Conservation (phyloP, 2,888 invertebrate species). For the Atethmia centrago region DNA sequence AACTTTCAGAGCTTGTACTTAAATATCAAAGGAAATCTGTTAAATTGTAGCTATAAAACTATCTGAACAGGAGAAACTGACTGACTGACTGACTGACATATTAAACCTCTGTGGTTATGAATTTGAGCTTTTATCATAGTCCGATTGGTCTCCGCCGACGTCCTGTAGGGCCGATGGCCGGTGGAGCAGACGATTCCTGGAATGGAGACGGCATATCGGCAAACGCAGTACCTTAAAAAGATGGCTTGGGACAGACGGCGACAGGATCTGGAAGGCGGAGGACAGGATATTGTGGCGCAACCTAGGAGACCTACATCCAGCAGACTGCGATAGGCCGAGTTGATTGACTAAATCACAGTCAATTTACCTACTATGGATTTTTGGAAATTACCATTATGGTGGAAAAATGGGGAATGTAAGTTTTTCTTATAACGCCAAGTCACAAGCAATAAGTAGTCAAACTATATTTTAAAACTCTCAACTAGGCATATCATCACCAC, state of each 20-base stretch:
- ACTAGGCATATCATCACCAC: background rate
- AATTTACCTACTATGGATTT: background rate
- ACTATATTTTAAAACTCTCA: background rate
- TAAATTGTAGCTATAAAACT: background rate
- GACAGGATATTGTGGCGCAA: background rate
- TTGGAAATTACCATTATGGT: background rate
- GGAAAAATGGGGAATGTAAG: too few species aligned
- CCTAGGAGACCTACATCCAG: background rate
- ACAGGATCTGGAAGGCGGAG: background rate
- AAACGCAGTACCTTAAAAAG: background rate
- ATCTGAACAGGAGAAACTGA: background rate
- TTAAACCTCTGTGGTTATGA: background rate
- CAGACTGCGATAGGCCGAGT: background rate
- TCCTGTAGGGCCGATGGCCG: background rate
- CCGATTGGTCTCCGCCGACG: background rate
- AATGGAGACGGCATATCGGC: background rate
- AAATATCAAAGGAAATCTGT: slow-evolving; percentile 10
- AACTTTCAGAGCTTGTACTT: background rate
- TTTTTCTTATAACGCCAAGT: background rate
- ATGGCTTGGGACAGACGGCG: background rate
- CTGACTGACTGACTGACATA: background rate
- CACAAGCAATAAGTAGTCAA: background rate
- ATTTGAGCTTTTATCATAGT: background rate
- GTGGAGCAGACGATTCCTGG: background rate
- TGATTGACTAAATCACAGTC: background rate